Evolutionary conservation across 2,888 invertebrate genomes (phyloP).

Genomic region (Lasiommata megera): DNA sequence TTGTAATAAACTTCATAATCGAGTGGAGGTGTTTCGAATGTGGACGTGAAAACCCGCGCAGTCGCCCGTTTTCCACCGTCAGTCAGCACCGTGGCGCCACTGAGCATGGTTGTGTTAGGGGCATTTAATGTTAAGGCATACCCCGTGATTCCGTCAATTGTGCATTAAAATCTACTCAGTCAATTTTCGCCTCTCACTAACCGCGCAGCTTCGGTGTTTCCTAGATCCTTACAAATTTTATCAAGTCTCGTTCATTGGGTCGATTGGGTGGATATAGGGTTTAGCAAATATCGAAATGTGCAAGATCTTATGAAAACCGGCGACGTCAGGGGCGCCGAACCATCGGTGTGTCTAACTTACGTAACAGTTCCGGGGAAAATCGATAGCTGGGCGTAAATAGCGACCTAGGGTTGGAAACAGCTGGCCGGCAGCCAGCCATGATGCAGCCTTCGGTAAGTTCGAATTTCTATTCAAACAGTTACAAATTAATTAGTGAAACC

Average conservation of each 20-base stretch:
- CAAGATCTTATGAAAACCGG: conserved; percentile 51
- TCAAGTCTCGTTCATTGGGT: neutral
- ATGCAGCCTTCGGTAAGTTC: conserved; percentile 73
- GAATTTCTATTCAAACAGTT: conserved; percentile 19
- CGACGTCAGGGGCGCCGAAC: conserved; percentile 56
- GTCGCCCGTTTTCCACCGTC: conserved; percentile 52
- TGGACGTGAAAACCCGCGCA: conserved; percentile 56
- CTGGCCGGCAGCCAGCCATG: conserved; percentile 66
- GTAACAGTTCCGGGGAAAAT: conserved; percentile 75
- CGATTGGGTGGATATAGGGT: conserved; percentile 5
- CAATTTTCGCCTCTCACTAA: conserved; percentile 40
- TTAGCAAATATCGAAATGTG: conserved; percentile 40
- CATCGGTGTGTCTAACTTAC: conserved; percentile 65
- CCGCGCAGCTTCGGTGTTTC: conserved; percentile 14
- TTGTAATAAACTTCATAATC: conserved; percentile 36
- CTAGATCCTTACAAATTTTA: conserved; percentile 1
- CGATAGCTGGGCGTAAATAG: conserved; percentile 77
- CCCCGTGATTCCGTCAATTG: conserved; percentile 47
- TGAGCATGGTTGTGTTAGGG: conserved; percentile 54
- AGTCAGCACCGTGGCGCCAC: conserved; percentile 70
- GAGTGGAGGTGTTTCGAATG: conserved; percentile 36
- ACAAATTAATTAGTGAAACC: neutral
- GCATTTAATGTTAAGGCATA: conserved; percentile 27
- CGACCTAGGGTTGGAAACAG: conserved; percentile 68
- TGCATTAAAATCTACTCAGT: conserved; percentile 43